These are phyloP conservation scores for Fratercula arctica DNA, from an alignment of 2,797 vertebrate genomes.

Conservation along the genomic window DNA sequence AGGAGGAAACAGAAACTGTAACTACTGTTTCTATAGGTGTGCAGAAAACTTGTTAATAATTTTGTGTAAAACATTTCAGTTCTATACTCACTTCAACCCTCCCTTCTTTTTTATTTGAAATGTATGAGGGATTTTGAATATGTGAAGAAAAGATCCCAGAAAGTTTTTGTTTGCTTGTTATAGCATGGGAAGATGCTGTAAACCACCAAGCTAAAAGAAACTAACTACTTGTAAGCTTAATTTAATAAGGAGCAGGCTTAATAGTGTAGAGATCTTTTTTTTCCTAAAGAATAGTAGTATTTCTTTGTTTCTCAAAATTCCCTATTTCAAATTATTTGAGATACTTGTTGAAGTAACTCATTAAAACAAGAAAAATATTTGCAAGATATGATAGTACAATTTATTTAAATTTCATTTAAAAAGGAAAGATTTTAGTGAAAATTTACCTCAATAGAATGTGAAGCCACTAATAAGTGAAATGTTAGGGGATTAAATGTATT, in stretches of 20 bases:
- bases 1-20: background rate
- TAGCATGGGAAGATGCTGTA: background rate
- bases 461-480: background rate
- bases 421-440: background rate
- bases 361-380: background rate
- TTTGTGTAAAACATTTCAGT: background rate
- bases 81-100: background rate
- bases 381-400: background rate
- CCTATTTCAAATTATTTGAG: background rate
- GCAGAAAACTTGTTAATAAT: background rate
- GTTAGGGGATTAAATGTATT: background rate
- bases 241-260: constrained; percentile 15
- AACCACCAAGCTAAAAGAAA: background rate
- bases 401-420: background rate
- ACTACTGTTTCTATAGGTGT: background rate
- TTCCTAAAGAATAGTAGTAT: background rate
- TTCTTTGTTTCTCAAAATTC: background rate
- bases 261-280: background rate
- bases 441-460: background rate
- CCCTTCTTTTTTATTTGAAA: background rate
- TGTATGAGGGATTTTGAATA: background rate
- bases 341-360: background rate
- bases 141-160: background rate
- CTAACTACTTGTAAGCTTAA: background rate
- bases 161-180: background rate